Evolutionary conservation across 1,140 invertebrate genomes (phyloP).

Genomic region (Brachionus paranguensis): DNA sequence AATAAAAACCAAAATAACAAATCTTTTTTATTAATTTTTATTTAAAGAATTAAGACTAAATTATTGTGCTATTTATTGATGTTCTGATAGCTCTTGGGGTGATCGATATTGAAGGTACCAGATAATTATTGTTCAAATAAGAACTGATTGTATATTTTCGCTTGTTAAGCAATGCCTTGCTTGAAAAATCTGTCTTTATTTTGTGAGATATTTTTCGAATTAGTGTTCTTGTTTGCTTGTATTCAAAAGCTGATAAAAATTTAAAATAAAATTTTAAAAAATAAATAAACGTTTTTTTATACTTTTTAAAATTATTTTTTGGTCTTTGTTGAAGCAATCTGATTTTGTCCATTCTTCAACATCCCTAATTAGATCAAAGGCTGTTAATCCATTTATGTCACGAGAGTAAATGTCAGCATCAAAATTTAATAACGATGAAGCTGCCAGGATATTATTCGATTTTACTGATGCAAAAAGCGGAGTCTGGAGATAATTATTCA

Average conservation of each 20-base stretch:
- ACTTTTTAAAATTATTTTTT: not conserved
- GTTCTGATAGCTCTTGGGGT: not conserved
- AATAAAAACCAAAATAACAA: too few species aligned
- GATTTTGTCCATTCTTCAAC: constrained; percentile 54
- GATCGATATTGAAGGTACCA: not conserved
- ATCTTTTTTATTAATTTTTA: too few species aligned
- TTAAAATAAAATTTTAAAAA: not conserved
- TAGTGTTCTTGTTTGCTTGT: not conserved
- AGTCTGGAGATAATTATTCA: constrained; percentile 47
- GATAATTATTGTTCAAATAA: not conserved
- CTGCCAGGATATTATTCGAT: constrained; percentile 50
- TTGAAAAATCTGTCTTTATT: not conserved
- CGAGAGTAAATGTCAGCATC: not conserved
- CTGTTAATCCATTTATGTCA: constrained; percentile 46
- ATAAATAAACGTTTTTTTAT: not conserved
- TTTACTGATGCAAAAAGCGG: constrained; percentile 51
- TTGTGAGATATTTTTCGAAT: constrained; percentile 14
- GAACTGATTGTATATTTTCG: not conserved
- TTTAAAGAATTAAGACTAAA: too few species aligned
- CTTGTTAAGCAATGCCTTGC: not conserved
- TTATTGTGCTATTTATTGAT: not conserved
- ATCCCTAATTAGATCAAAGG: constrained; percentile 52
- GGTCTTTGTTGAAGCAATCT: constrained; percentile 51
- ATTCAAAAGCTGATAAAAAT: not conserved
- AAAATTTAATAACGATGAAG: constrained; percentile 42